Evolutionary conservation across 2,113 vertebrate genomes (phyloP), one percentile per base, ranked within the genome.

Genomic region (Corythornis cristatus): DNA sequence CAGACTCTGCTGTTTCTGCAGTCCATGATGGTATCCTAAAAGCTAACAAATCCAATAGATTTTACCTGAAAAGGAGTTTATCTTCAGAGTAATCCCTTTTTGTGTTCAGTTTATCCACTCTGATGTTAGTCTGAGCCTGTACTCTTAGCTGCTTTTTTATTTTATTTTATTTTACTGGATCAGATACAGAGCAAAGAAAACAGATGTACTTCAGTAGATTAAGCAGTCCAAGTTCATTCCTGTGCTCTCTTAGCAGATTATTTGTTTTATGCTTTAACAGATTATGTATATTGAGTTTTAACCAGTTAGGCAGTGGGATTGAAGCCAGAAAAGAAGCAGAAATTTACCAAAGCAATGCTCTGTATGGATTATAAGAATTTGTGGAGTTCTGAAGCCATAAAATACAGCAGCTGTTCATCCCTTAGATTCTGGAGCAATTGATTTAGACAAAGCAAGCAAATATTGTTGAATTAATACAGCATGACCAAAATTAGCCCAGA

Each of bases 141-240:
- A 53, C 50, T 86, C 81, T 83, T 70, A 50, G 43, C 82, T 68
- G 67, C 35, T 48, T 48, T 67, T 54, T 92, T 83, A n/a, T 83
- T 56, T 15, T 25, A 37, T 37, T 15, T 25, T 31, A 42, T 71
- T 91, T 77, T 76, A 48, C 23, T 64, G 85, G 68, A 66, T 76
- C 75, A 68, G 61, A 77, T 85, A 15, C 33, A 77, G 65, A 81
- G 11, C 33, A 71, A 60, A 87, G 67, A 87, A 95, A 91, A 64
- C 92, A 95, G 93, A 91, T 93, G 82, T 67, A 81, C 76, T 86
- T 88, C 87, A 72, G 57, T 67, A 91, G 95, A 95, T 92, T 86
- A 93, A 83, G 48, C 43, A 84, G 26, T 33, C 76, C 64, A 67
- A 77, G 72, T 95, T 85, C 56, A 31, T 84, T 89, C 56, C 65